These are phyloP conservation scores for Struthio camelus DNA, from an alignment of 2,113 vertebrate species.

Conservation along the genomic window DNA sequence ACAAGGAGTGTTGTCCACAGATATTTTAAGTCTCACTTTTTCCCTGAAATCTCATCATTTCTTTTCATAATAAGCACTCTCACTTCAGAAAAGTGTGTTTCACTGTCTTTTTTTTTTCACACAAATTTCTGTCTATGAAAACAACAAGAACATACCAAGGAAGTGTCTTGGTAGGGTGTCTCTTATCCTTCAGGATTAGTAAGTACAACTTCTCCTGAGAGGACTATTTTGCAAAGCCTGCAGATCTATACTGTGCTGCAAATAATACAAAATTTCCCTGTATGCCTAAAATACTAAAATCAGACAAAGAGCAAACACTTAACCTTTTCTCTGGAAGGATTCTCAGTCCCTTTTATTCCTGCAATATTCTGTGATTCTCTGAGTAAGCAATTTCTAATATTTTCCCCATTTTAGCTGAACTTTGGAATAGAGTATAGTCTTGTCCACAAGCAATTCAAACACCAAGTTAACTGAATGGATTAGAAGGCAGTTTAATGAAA, in stretches of 20 bases:
- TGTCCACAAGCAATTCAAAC: neutral
- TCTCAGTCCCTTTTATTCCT: neutral
- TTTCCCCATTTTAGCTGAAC: neutral
- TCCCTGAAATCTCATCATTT: neutral
- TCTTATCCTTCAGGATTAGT: neutral
- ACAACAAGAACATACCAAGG: neutral
- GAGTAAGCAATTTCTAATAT: neutral
- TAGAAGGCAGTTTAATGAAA: slow-evolving; percentile 9
- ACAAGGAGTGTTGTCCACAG: neutral
- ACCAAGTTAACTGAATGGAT: neutral
- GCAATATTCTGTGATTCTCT: neutral
- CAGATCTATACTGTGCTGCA: neutral
- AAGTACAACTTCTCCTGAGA: neutral
- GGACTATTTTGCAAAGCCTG: neutral
- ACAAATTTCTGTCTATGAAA: neutral
- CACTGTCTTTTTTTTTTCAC: neutral
- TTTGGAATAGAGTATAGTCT: neutral
- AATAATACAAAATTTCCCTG: neutral
- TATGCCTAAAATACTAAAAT: neutral
- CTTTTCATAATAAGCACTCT: neutral
- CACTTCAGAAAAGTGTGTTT: neutral
- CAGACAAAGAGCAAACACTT: neutral
- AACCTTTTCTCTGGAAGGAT: neutral
- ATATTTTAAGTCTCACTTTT: neutral
- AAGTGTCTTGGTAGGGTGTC: accelerated